Evolutionary conservation across 2,113 vertebrate species (phyloP).

Genomic region (Apus apus): DNA sequence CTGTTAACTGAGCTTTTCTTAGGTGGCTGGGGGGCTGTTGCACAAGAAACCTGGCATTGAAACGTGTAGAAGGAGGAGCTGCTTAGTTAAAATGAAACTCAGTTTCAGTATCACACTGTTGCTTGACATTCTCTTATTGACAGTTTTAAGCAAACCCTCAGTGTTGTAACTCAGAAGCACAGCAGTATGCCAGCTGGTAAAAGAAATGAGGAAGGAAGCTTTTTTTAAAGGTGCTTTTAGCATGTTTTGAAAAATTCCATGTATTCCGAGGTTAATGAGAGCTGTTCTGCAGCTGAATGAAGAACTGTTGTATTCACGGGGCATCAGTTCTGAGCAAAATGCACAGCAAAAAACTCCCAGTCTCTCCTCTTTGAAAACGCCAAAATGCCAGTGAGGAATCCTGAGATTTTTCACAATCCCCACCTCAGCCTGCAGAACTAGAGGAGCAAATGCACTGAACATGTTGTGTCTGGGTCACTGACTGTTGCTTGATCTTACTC

Average conservation of each 20-base stretch:
- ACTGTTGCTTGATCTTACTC: background rate
- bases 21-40: background rate
- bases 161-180: background rate
- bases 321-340: background rate
- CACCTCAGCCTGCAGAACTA: background rate
- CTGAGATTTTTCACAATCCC: background rate
- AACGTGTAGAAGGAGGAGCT: background rate
- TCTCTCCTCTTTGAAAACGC: background rate
- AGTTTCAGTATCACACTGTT: background rate
- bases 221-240: background rate
- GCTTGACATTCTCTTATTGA: background rate
- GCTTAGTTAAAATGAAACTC: background rate
- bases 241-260: background rate
- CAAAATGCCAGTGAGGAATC: background rate
- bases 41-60: background rate
- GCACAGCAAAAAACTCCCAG: accelerated
- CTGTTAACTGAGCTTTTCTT: background rate
- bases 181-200: background rate
- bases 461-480: background rate
- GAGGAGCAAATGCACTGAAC: background rate
- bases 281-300: background rate
- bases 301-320: background rate
- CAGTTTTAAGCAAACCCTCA: background rate
- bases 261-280: background rate
- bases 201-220: background rate